These are phyloP conservation scores for Boloria euphrosyne DNA, from an alignment of 2,888 invertebrate species.

Conservation along the genomic window DNA sequence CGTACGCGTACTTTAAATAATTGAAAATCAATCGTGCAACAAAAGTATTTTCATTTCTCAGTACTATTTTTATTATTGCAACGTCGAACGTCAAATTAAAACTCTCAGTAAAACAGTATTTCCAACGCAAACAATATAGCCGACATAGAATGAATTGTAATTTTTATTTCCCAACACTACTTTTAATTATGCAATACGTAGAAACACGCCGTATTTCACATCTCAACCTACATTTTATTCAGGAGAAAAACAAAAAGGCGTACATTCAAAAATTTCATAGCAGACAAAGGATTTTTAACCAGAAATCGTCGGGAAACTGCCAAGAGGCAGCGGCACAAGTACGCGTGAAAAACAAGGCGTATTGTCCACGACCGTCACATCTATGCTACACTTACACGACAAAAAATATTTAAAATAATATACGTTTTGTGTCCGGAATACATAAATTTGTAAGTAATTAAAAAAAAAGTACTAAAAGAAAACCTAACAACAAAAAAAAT, in stretches of 20 bases:
- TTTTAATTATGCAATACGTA: constrained; percentile 37
- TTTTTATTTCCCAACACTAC: constrained; percentile 20
- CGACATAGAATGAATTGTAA: constrained; percentile 18
- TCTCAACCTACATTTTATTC: constrained; percentile 36
- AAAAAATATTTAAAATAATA: background rate
- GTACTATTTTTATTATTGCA: background rate
- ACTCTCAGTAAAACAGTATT: constrained; percentile 6
- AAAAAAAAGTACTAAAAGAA: too few species aligned
- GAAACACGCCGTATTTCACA: constrained; percentile 28
- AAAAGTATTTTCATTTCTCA: too few species aligned
- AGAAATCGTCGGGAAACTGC: constrained; percentile 40
- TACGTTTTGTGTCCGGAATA: too few species aligned
- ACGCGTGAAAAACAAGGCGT: constrained; percentile 38
- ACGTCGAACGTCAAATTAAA: constrained; percentile 18
- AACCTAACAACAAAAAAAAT: too few species aligned
- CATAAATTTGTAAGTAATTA: too few species aligned
- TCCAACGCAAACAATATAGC: constrained; percentile 19
- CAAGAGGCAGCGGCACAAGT: constrained; percentile 40
- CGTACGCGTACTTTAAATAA: background rate
- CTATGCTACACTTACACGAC: constrained; percentile 28
- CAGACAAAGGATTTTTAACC: constrained; percentile 40
- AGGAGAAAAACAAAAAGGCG: constrained; percentile 31
- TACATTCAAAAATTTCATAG: constrained; percentile 35
- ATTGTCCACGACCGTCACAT: constrained; percentile 40
- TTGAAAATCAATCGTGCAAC: background rate